phyloP scores from a whole-genome alignment of 2,113 vertebrate genomes.

The Zosterops borbonicus region DNA sequence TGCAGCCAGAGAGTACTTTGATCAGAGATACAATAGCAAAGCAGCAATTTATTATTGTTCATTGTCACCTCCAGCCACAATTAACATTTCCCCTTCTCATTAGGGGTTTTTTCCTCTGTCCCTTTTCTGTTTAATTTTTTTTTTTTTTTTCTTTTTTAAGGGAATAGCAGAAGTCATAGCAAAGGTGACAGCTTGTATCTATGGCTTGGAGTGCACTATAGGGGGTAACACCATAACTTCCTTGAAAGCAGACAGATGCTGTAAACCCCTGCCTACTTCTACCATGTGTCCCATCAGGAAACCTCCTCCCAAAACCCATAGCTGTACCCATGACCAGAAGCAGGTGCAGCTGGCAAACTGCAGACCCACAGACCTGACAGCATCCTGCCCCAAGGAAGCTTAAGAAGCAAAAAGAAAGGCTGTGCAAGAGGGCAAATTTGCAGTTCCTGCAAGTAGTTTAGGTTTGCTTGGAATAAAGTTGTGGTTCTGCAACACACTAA shows the following conservation, averaged over 20 bases:
- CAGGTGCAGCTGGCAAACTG: not conserved
- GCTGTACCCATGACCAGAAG: not conserved
- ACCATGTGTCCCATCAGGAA: not conserved
- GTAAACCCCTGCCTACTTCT: not conserved
- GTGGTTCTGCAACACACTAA: not conserved
- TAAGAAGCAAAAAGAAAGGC: not conserved
- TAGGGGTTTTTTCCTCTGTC: not conserved
- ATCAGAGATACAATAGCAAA: not conserved
- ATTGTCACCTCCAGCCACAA: slow-evolving; percentile 20
- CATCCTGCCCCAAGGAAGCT: not conserved
- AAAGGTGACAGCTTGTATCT: not conserved
- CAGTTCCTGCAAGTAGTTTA: not conserved
- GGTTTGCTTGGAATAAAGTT: fast-evolving
- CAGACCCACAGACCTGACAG: not conserved
- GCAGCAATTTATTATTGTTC: not conserved
- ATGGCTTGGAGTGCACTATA: not conserved
- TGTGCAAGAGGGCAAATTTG: not conserved
- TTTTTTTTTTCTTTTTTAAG: not conserved
- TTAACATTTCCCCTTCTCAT: slow-evolving; percentile 31
- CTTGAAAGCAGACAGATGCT: not conserved
- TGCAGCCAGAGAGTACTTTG: not conserved
- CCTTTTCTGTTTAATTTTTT: not conserved
- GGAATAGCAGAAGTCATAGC: not conserved
- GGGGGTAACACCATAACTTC: not conserved
- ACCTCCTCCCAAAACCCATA: not conserved